A percentile compares a stretch with the other conserved stretches of the same genome.
phyloP scores from a whole-genome alignment of 2,888 invertebrate species.

The Psylliodes chrysocephalus region DNA sequence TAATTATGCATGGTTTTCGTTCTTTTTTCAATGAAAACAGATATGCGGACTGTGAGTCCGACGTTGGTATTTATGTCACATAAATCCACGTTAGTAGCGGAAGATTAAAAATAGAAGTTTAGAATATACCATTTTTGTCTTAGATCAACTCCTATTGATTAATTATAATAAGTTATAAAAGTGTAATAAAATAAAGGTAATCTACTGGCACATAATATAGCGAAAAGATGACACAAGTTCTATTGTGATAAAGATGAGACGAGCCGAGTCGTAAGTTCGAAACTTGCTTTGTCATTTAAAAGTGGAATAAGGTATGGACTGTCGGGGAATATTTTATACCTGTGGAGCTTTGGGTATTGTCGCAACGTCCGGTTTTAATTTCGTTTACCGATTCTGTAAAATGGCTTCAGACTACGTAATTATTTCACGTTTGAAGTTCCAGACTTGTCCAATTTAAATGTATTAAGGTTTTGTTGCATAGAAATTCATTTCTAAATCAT shows the following conservation, averaged over 20 bases:
- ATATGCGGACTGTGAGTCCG: no score
- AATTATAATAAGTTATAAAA: no score
- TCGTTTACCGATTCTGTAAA: background rate
- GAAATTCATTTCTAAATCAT: no score
- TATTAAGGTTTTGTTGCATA: background rate
- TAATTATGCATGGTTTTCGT: no score
- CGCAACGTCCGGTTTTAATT: conserved; percentile 4
- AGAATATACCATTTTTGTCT: no score
- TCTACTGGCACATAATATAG: background rate
- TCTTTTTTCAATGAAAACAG: no score
- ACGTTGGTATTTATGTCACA: no score
- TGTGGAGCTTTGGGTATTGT: background rate
- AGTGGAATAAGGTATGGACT: conserved; percentile 1
- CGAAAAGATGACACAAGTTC: background rate
- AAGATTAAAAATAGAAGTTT: no score
- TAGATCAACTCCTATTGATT: no score
- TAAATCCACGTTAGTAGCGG: no score
- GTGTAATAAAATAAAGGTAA: no score
- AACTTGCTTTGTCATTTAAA: conserved; percentile 8
- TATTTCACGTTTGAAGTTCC: background rate
- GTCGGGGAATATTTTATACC: conserved; percentile 4
- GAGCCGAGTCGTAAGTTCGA: background rate
- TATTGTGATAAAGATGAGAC: conserved; percentile 1
- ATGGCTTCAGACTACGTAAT: background rate
- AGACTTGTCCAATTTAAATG: background rate